Conservation (phyloP, 2,888 invertebrate genomes). For the Dendrolimus pini region DNA sequence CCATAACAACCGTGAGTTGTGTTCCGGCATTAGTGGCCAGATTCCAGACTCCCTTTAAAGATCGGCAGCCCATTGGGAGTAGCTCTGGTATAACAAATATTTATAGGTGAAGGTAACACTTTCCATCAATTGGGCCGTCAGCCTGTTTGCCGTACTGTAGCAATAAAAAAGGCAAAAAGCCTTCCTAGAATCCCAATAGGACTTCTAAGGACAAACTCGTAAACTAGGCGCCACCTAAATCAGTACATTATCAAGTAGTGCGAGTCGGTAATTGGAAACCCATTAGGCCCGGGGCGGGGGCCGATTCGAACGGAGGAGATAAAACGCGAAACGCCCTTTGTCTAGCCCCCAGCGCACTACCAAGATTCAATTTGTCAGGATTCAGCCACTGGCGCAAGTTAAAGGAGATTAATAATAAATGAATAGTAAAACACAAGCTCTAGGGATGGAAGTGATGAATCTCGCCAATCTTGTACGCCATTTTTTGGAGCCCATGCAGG, state of each 20-base stretch:
- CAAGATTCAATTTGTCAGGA: constrained; percentile 71
- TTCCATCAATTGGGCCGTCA: background rate
- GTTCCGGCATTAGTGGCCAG: background rate
- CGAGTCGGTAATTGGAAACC: constrained; percentile 45
- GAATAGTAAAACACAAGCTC: too few species aligned
- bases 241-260: constrained; percentile 2
- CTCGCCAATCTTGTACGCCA: background rate
- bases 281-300: constrained; percentile 43
- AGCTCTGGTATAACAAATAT: background rate
- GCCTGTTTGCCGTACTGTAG: background rate
- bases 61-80: background rate
- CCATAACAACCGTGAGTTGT: background rate
- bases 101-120: background rate
- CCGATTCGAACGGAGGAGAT: constrained; percentile 38
- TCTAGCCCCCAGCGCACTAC: constrained; percentile 55
- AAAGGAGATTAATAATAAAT: constrained; percentile 3
- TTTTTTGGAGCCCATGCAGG: too few species aligned
- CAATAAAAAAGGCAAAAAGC: background rate
- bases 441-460: constrained; percentile 2
- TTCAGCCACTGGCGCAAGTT: constrained; percentile 29
- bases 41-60: too few species aligned
- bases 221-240: background rate
- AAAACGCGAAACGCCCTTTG: constrained; percentile 66
- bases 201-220: background rate
- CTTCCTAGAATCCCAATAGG: too few species aligned